These are phyloP conservation scores for Phalangium opilio DNA, from an alignment of 2,888 invertebrate genomes.

Conservation along the genomic window DNA sequence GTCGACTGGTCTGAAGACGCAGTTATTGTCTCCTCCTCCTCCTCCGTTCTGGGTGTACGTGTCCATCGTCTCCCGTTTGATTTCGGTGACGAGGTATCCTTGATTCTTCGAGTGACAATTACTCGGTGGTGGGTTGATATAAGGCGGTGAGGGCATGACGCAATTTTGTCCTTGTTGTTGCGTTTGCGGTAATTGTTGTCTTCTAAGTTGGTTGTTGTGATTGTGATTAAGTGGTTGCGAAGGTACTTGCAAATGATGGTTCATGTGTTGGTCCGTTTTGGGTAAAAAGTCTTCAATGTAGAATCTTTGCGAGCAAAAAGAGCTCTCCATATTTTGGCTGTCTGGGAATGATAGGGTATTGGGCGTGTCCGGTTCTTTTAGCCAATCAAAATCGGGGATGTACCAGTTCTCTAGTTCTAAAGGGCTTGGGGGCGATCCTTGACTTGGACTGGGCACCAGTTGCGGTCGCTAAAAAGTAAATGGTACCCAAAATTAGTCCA, in stretches of 20 bases:
- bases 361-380: not conserved
- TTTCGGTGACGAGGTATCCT: slow-evolving; percentile 4
- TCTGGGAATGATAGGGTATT: not conserved
- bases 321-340: not conserved
- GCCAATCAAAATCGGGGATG: slow-evolving; percentile 16
- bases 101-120: not conserved
- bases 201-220: slow-evolving; percentile 10
- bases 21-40: too few relatives aligned
- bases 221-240: not conserved
- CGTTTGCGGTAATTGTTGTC: slow-evolving; percentile 9
- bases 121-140: slow-evolving; percentile 10
- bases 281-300: not conserved
- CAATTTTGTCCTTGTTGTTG: too few relatives aligned
- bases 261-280: not conserved
- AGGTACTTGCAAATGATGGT: not conserved
- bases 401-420: slow-evolving; percentile 13
- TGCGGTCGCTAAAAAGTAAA: slow-evolving; percentile 13
- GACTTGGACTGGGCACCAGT: slow-evolving; percentile 15
- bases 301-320: not conserved
- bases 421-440: slow-evolving; percentile 8
- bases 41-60: not conserved
- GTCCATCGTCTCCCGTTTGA: slow-evolving; percentile 12
- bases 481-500: not conserved
- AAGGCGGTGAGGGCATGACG: slow-evolving; percentile 3
- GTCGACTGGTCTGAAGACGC: too few relatives aligned